Percentiles rank a stretch among this genome's conserved stretches.
phyloP scores from a whole-genome alignment of 2,113 vertebrate species.

The Lampris megalopsis region DNA sequence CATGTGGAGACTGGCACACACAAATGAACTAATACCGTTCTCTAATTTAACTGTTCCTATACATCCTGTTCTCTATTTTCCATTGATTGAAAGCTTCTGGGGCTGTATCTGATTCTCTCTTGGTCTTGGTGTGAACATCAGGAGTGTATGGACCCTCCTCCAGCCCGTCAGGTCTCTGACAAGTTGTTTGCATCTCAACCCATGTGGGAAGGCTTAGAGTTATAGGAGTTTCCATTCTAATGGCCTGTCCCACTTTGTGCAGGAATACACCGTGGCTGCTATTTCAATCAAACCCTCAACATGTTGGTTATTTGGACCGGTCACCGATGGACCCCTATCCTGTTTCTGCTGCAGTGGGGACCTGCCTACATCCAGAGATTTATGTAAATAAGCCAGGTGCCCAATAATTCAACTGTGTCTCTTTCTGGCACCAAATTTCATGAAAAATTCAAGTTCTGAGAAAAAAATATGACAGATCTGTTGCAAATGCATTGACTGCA shows the following conservation, averaged over 20 bases:
- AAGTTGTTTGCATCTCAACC: conserved; percentile 69
- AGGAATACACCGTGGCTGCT: conserved; percentile 46
- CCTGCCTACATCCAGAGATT: conserved; percentile 1
- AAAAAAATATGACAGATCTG: conserved; percentile 51
- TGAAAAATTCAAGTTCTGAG: conserved; percentile 28
- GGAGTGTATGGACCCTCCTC: conserved; percentile 36
- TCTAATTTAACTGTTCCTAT: conserved; percentile 32
- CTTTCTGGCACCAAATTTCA: conserved; percentile 25
- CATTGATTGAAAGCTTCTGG: conserved; percentile 26
- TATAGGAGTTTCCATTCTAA: conserved; percentile 47
- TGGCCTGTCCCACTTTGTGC: conserved; percentile 36
- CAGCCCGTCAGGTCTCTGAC: conserved; percentile 50
- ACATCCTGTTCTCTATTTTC: conserved; percentile 12
- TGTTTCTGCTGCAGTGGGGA: conserved; percentile 26
- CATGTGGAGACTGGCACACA: conserved; percentile 7
- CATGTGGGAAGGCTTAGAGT: conserved; percentile 63
- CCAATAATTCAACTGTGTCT: conserved; percentile 8
- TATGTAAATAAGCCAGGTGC: conserved; percentile 23
- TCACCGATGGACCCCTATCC: conserved; percentile 38
- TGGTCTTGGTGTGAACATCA: conserved; percentile 53
- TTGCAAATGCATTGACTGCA: conserved; percentile 25
- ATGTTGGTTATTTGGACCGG: conserved; percentile 39
- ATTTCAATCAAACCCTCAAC: conserved; percentile 40
- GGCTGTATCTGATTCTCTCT: conserved; percentile 43
- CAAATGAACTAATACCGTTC: conserved; percentile 27